Conservation (phyloP, 2,797 vertebrate genomes). For the Sylvilagus floridanus region DNA sequence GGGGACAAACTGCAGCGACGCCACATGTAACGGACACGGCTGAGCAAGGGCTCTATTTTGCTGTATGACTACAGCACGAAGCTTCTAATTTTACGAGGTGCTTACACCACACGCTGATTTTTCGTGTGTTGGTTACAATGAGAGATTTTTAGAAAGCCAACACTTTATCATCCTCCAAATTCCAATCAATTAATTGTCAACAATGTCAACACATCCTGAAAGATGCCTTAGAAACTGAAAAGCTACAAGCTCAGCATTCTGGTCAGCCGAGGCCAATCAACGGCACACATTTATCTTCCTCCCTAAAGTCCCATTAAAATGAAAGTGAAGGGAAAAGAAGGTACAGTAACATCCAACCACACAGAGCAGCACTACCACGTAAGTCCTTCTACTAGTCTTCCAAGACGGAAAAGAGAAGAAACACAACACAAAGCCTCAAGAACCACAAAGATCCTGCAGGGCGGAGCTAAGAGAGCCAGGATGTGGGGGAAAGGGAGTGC, state of each 20-base stretch:
- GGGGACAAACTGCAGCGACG: slow-evolving; percentile 5
- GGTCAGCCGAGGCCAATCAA: slow-evolving; percentile 63
- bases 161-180: slow-evolving; percentile 62
- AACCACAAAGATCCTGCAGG: neutral
- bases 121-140: slow-evolving; percentile 26
- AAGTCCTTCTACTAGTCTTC: slow-evolving; percentile 32
- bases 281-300: slow-evolving; percentile 62
- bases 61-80: slow-evolving; percentile 36
- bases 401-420: slow-evolving; percentile 26
- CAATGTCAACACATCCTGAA: slow-evolving; percentile 64
- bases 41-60: slow-evolving; percentile 10
- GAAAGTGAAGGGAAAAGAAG: slow-evolving; percentile 54
- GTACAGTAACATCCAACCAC: slow-evolving; percentile 51
- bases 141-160: slow-evolving; percentile 67
- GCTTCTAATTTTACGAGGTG: slow-evolving; percentile 62
- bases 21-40: neutral
- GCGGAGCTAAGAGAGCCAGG: slow-evolving; percentile 2
- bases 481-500: neutral
- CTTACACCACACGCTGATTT: slow-evolving; percentile 46
- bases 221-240: slow-evolving; percentile 64
- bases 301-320: slow-evolving; percentile 65
- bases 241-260: slow-evolving; percentile 58
- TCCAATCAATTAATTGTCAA: slow-evolving; percentile 67
- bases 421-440: slow-evolving; percentile 35
- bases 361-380: neutral